Evolutionary conservation across 2,797 vertebrate species (phyloP).

Genomic region (Thaleichthys pacificus): DNA sequence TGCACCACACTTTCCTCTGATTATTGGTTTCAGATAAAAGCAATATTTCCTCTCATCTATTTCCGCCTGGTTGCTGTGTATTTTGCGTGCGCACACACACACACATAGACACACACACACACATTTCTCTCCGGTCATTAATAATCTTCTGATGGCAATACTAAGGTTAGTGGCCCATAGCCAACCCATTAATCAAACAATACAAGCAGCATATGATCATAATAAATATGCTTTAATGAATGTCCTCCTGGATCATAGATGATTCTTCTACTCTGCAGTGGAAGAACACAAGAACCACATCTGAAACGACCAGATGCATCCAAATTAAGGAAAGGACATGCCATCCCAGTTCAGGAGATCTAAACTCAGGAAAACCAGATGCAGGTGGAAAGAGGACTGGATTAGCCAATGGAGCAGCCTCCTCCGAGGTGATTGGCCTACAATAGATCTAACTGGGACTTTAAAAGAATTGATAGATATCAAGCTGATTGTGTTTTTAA

Average conservation of each 20-base stretch:
- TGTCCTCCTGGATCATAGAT: constrained; percentile 17
- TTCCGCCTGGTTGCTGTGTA: constrained; percentile 50
- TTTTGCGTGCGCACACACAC: not conserved
- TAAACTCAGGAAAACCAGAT: no score
- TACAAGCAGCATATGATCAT: constrained; percentile 70
- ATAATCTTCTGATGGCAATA: constrained; percentile 66
- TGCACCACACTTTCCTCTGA: constrained; percentile 49
- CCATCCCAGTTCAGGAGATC: no score
- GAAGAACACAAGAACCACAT: no score
- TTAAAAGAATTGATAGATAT: no score
- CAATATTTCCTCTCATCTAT: constrained; percentile 69
- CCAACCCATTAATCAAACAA: constrained; percentile 67
- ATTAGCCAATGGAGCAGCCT: no score
- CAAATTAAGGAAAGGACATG: no score
- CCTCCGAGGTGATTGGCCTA: no score
- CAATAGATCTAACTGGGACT: no score
- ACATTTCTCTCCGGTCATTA: constrained; percentile 57
- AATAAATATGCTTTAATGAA: constrained; percentile 57
- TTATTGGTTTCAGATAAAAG: constrained; percentile 75
- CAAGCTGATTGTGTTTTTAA: no score
- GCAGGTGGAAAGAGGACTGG: no score
- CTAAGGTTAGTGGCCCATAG: constrained; percentile 67
- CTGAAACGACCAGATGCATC: no score
- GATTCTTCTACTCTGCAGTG: not conserved
- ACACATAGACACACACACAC: not conserved